Evolutionary conservation across 1,140 invertebrate species (phyloP), one percentile per base, ranked within the genome.

Genomic region (Holcopasites calliopsidis): DNA sequence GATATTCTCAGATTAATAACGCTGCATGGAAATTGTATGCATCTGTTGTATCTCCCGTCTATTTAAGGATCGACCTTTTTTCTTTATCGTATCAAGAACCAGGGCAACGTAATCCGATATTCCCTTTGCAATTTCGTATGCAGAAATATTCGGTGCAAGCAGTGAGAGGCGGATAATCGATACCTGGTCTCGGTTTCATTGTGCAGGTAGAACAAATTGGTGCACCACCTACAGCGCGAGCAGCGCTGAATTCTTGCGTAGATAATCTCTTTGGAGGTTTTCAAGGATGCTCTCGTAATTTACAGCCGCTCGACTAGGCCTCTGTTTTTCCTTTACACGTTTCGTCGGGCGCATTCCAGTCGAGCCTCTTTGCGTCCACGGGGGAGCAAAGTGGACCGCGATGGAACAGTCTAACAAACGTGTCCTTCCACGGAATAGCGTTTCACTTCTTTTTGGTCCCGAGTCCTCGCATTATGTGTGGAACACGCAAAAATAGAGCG

Each of bases 171-270:
- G 33, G 60, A 72, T 64, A 61, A 64, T 72, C 70, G 8, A 54
- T 72, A 72, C 18, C 35, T 18, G 26, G 33, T 49, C 10, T 38
- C 40, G 26, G 26, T 13, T 38, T 66, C 61, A 57, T 74, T 57
- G 40, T 57, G 16, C 21, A 33, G 38, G 49, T 47, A 68, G 40
- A 57, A 64, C 21, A 72, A 74, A 68, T 74, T 55, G 62, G 62
- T 66, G 71, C 71, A 74, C 71, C 62, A 74, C 62, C 62, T 66
- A 68, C 38, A 23, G 60, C 44, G 66, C n/a, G 40, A 47, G 38
- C 21, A 57, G n/a, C 47, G 33, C 33, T 40, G 69, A 40, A 72
- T 61, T 55, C 47, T 54, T 42, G 62, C 71, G 62, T 66, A 66
- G 40, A 66, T 74, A 66, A 74, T 68, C 62, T 74, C 38, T 47